Evolutionary conservation across 1,140 invertebrate genomes (phyloP).

Genomic region (Charaxes varanes): DNA sequence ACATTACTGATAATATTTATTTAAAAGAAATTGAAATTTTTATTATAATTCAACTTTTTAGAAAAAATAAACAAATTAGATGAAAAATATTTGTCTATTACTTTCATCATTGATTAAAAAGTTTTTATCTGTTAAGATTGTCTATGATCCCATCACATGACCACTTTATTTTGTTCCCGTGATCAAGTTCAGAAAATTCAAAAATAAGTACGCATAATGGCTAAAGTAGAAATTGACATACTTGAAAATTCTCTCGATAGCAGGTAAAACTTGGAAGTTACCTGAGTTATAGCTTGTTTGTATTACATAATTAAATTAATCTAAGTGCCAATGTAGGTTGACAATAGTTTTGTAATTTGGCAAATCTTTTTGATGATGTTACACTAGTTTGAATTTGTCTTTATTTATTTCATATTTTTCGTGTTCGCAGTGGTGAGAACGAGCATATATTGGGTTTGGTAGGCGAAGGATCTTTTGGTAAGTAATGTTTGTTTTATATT

Average conservation of each 20-base stretch:
- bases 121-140: conserved; percentile 33
- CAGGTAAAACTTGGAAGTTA: conserved; percentile 46
- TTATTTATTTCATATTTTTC: conserved; percentile 10
- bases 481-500: conserved; percentile 22
- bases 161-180: conserved; percentile 73
- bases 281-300: conserved; percentile 10
- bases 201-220: conserved; percentile 70
- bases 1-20: no score
- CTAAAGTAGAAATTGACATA: conserved; percentile 66
- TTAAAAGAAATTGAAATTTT: no score
- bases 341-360: conserved; percentile 52
- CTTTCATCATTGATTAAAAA: no score
- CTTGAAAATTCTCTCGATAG: conserved; percentile 67
- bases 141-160: conserved; percentile 68
- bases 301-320: conserved; percentile 58
- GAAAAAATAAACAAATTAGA: no score
- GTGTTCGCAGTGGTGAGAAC: conserved; percentile 63
- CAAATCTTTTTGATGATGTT: conserved; percentile 29
- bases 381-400: conserved; percentile 25
- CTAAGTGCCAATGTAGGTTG: conserved; percentile 45
- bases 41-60: no score
- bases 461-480: conserved; percentile 63
- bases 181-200: conserved; percentile 72
- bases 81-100: conserved; percentile 1
- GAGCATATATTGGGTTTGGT: conserved; percentile 63